Evolutionary conservation across 2,888 invertebrate species (phyloP), one percentile per base, ranked within the genome.

Genomic region (Caenorhabditis sp.): DNA sequence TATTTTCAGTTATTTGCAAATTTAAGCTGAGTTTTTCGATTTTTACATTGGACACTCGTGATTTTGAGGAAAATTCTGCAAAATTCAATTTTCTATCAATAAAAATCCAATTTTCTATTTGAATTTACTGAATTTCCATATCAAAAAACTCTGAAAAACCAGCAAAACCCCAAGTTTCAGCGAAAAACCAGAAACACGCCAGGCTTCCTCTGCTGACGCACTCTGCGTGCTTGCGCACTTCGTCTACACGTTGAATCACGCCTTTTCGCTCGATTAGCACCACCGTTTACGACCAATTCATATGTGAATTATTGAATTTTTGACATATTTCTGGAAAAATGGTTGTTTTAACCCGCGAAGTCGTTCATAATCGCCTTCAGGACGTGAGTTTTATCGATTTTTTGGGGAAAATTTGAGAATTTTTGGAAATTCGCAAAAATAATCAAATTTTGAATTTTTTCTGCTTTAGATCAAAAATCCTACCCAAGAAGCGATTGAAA

Each of bases 401-500:
- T n/a, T n/a, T n/a, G n/a, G n/a, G n/a, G n/a, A 24, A 32, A 32
- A 8, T 18, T 13, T 6, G 40, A 6, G 13, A 47, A 47, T 18
- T 6, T 47, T 3, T 47, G 3, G 11, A 47, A 18, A 47, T n/a
- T 6, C 2, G 3, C 13, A 6, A 18, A 18, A 47, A 47, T 18
- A 9, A 18, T 47, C 18, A 18, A 47, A 40, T 40, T 40, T 32
- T 32, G 32, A 32, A 32, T 4, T 22, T 44, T 69, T 55, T 13
- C 26, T 58, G 24, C 32, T 60, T n/a, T 18, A 85, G 85, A 76
- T 84, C 0, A 77, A 72, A 32, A 67, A 37, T 44, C 77, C 72
- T 28, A 62, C 77, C 1, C 84, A 86, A 74, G 88, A 89, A 37
- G 81, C 85, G 1, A 83, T 90, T 26, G 89, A 90, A 50, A 85